A percentile compares a stretch with the other conserved stretches of the same genome.
phyloP scores from a whole-genome alignment of 1,140 invertebrate genomes.

The Arctopsyche grandis region DNA sequence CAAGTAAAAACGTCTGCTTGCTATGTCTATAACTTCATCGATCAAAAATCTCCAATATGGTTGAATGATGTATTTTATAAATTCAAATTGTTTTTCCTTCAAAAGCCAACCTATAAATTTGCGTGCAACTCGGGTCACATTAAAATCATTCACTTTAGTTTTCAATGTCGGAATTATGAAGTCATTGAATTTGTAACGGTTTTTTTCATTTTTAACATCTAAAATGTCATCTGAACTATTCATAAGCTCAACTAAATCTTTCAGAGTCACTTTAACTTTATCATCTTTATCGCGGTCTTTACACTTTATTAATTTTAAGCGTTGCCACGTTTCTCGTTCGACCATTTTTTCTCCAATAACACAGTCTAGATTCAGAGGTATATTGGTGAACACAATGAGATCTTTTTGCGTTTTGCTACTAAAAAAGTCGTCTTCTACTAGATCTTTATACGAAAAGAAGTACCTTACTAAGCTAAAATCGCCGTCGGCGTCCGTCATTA shows the following conservation, averaged over 20 bases:
- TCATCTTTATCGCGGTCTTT: neutral
- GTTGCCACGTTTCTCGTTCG: neutral
- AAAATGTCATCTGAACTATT: neutral
- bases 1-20: neutral
- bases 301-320: neutral
- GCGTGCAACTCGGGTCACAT: neutral
- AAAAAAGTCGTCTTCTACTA: neutral
- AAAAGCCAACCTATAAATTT: neutral
- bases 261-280: too few relatives aligned
- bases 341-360: neutral
- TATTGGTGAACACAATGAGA: neutral
- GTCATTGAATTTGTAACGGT: neutral
- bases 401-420: neutral
- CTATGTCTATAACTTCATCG: neutral
- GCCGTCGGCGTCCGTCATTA: neutral
- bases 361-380: neutral
- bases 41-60: conserved; percentile 1
- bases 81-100: neutral
- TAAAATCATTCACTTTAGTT: neutral
- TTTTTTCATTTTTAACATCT: neutral
- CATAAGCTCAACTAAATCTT: neutral
- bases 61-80: neutral
- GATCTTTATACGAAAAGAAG: neutral
- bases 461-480: neutral
- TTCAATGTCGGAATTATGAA: neutral